These are phyloP conservation scores for Ophion slaviceki DNA, from an alignment of 2,888 invertebrate species.

Conservation along the genomic window DNA sequence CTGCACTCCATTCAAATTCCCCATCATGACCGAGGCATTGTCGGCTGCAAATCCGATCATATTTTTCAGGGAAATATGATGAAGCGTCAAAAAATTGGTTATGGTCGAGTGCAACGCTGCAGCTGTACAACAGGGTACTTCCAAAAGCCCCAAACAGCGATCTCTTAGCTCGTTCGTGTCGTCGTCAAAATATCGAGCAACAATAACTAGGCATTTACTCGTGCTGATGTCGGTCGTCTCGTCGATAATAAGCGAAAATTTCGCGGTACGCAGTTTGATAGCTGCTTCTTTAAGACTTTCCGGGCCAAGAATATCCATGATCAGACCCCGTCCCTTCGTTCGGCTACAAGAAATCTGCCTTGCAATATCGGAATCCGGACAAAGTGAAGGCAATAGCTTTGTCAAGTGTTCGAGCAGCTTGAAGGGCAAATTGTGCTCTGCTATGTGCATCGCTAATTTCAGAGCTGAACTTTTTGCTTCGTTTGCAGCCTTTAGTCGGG, in stretches of 20 bases:
- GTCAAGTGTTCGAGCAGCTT: no score
- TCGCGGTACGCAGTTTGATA: conserved; percentile 40
- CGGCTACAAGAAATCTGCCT: conserved; percentile 14
- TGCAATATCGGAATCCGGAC: conserved; percentile 11
- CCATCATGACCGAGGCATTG: conserved; percentile 59
- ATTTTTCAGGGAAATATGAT: conserved; percentile 58
- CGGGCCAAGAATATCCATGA: conserved; percentile 56
- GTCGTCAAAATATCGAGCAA: conserved; percentile 44
- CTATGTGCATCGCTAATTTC: conserved; percentile 15
- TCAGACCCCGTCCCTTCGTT: conserved; percentile 48
- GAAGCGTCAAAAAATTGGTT: conserved; percentile 29
- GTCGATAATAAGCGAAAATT: conserved; percentile 70
- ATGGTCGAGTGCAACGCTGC: conserved; percentile 43
- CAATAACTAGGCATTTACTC: conserved; percentile 48
- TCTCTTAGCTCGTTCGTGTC: conserved; percentile 7
- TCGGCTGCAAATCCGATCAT: conserved; percentile 60
- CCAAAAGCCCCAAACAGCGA: conserved; percentile 32
- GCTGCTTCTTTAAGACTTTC: conserved; percentile 44
- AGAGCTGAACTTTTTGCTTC: conserved; percentile 10
- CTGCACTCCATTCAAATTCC: conserved; percentile 51
- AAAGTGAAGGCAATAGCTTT: no score
- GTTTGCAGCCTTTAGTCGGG: neutral
- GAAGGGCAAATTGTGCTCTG: conserved; percentile 34
- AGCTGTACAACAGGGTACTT: conserved; percentile 42
- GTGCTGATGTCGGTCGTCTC: conserved; percentile 69